A percentile compares a stretch with the other conserved stretches of the same genome.
phyloP scores from a whole-genome alignment of 2,797 vertebrate genomes.

The Cossypha polioptera region DNA sequence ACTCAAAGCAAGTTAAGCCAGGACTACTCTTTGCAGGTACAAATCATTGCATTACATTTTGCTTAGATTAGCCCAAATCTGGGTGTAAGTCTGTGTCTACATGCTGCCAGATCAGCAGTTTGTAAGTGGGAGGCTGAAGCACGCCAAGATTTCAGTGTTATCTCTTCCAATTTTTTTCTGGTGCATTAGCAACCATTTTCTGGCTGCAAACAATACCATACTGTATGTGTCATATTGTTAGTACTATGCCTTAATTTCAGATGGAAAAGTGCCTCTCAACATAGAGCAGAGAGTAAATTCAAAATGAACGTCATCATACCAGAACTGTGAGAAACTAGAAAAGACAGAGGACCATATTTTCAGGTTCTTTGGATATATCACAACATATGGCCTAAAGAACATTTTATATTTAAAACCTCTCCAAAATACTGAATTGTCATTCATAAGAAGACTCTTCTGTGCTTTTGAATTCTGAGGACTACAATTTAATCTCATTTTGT shows the following conservation, averaged over 20 bases:
- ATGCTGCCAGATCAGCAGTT: background rate
- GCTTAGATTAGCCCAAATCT: background rate
- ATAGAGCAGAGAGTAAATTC: background rate
- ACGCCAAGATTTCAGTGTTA: background rate
- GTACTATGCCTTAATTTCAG: constrained; percentile 12
- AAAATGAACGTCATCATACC: background rate
- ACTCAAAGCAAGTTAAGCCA: background rate
- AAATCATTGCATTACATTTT: background rate
- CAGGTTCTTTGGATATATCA: constrained; percentile 3
- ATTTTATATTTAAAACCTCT: background rate
- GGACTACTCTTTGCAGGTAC: background rate
- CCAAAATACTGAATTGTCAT: constrained; percentile 1
- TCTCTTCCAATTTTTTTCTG: constrained; percentile 18
- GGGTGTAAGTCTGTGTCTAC: background rate
- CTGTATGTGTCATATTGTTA: background rate
- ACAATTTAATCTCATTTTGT: background rate
- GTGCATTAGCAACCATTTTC: background rate
- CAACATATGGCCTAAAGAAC: constrained; percentile 26
- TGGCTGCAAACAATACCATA: constrained; percentile 12
- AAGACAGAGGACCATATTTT: constrained; percentile 48
- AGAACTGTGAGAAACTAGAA: constrained; percentile 39
- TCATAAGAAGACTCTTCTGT: background rate
- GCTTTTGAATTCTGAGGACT: background rate
- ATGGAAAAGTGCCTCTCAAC: constrained; percentile 26
- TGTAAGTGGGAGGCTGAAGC: constrained; percentile 9